A percentile compares a stretch with the other conserved stretches of the same genome.
These are phyloP conservation scores for Lamprologus ornatipinnis DNA, from an alignment of 2,113 vertebrate genomes.

Conservation along the genomic window DNA sequence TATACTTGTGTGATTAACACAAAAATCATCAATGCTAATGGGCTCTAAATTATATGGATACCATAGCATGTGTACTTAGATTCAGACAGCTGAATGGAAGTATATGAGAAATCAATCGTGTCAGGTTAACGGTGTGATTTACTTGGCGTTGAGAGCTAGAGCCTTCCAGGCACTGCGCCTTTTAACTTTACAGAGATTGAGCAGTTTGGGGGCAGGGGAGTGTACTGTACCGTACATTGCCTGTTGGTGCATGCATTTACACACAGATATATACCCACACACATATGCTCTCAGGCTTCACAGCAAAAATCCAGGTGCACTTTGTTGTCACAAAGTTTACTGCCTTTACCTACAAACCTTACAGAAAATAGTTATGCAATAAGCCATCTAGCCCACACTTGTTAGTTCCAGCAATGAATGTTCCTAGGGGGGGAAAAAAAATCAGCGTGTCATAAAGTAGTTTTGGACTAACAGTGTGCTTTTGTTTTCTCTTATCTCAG, in stretches of 20 bases:
- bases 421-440: not conserved
- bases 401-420: conserved; percentile 10
- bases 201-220: not conserved
- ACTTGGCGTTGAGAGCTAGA: conserved; percentile 48
- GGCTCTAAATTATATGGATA: conserved; percentile 11
- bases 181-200: conserved; percentile 39
- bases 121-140: conserved; percentile 63
- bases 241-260: conserved; percentile 40
- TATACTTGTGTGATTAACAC: conserved; percentile 13
- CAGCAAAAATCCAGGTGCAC: conserved; percentile 58
- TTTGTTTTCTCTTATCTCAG: conserved; percentile 39
- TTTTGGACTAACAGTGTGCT: conserved; percentile 30
- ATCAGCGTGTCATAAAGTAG: not conserved
- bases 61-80: conserved; percentile 9
- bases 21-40: conserved; percentile 30
- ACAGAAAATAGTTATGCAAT: conserved; percentile 51
- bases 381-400: conserved; percentile 43
- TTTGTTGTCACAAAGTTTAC: conserved; percentile 60
- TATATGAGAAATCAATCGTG: conserved; percentile 51
- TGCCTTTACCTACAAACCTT: conserved; percentile 39
- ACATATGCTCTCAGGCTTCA: conserved; percentile 1
- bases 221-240: conserved; percentile 19
- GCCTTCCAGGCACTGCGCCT: conserved; percentile 61
- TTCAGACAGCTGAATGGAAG: conserved; percentile 27
- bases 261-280: conserved; percentile 1